phyloP scores from a whole-genome alignment of 1,140 invertebrate species.

The Sarcophaga bullata region DNA sequence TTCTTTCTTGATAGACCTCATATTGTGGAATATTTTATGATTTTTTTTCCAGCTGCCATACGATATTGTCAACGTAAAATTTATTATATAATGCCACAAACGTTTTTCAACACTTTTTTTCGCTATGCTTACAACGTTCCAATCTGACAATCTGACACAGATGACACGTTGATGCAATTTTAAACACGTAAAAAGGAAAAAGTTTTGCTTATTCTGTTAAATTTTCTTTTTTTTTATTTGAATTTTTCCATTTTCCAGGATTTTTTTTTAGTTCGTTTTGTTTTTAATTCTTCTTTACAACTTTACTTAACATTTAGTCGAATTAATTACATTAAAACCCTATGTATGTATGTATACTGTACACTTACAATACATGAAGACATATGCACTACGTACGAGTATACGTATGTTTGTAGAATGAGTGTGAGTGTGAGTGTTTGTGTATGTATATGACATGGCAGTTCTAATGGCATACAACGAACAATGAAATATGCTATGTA shows the following conservation, averaged over 20 bases:
- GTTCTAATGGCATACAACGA: too few relatives aligned
- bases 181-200: slow-evolving; percentile 21
- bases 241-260: too few relatives aligned
- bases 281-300: not conserved
- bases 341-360: not conserved
- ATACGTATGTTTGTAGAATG: not conserved
- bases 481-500: too few relatives aligned
- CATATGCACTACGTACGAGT: not conserved
- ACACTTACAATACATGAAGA: not conserved
- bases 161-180: slow-evolving; percentile 21
- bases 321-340: slow-evolving; percentile 24
- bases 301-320: slow-evolving; percentile 17
- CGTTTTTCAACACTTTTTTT: not conserved
- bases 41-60: not conserved
- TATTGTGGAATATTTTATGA: not conserved
- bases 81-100: not conserved
- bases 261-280: too few relatives aligned
- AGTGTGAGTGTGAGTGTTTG: too few relatives aligned
- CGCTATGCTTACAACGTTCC: not conserved
- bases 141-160: slow-evolving; percentile 19
- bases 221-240: too few relatives aligned
- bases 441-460: too few relatives aligned
- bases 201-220: not conserved
- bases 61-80: not conserved
- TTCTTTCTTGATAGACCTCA: too few relatives aligned